phyloP scores from a whole-genome alignment of 2,797 vertebrate species.

The Mionectes olivaceus region DNA sequence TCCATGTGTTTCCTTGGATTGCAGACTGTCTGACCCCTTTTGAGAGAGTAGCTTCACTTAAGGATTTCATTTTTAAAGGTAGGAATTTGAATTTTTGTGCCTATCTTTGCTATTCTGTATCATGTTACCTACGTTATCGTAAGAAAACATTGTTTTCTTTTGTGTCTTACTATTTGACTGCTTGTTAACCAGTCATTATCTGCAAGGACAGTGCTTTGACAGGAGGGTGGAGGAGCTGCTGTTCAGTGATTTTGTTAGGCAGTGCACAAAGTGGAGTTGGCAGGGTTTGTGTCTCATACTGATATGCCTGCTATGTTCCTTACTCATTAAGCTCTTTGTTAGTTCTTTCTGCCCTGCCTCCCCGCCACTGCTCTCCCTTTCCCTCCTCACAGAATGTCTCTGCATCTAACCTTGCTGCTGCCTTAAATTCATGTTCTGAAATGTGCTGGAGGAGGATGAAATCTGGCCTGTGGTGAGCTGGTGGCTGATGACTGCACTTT shows the following conservation, averaged over 20 bases:
- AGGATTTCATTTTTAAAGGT: slow-evolving; percentile 27
- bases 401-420: background rate
- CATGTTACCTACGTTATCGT: background rate
- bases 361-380: background rate
- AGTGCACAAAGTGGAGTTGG: slow-evolving; percentile 13
- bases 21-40: background rate
- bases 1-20: background rate
- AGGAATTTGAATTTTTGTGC: slow-evolving; percentile 13
- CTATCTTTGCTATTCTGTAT: background rate
- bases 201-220: background rate
- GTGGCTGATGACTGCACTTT: background rate
- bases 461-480: background rate
- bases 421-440: slow-evolving; percentile 3
- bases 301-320: background rate
- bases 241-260: background rate
- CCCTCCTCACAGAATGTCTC: background rate
- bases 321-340: slow-evolving; percentile 23
- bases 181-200: background rate
- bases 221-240: background rate
- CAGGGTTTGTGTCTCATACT: background rate
- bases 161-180: background rate
- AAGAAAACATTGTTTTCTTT: background rate
- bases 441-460: background rate
- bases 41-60: background rate
- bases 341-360: background rate